Percentiles rank a stretch among this genome's conserved stretches.
Evolutionary conservation across 2,797 vertebrate genomes (phyloP).

Genomic region (Leucoraja ocellata): DNA sequence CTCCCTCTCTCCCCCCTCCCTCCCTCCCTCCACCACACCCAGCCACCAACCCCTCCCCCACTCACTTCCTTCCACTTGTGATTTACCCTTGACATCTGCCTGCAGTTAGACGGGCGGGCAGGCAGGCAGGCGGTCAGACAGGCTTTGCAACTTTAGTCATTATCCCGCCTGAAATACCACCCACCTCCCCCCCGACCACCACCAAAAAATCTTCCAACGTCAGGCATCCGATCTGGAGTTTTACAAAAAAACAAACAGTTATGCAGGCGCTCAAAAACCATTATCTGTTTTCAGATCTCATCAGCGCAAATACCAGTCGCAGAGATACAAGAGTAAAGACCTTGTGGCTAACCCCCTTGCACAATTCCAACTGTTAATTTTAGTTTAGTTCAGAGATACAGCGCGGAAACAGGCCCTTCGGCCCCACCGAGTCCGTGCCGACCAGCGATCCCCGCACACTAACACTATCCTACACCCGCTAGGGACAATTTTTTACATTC

Average conservation of each 20-base stretch:
- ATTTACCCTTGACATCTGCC: background rate
- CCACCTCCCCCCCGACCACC: background rate
- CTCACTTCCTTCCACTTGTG: background rate
- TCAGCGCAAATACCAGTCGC: background rate
- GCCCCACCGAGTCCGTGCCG: too few species aligned
- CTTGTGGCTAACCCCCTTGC: background rate
- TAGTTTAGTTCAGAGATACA: too few species aligned
- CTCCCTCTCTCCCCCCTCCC: background rate
- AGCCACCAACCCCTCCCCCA: background rate
- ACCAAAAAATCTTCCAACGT: too few species aligned
- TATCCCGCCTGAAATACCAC: too few species aligned
- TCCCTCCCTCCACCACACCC: too few species aligned
- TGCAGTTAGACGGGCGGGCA: background rate
- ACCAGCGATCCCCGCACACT: too few species aligned
- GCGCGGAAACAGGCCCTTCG: too few species aligned
- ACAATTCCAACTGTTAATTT: background rate
- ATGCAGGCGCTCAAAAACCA: too few species aligned
- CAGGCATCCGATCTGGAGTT: background rate
- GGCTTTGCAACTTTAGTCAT: background rate
- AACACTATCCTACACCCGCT: too few species aligned
- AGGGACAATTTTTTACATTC: too few species aligned
- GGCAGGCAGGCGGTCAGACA: background rate
- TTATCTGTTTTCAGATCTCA: background rate
- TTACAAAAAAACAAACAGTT: background rate
- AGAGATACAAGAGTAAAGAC: too few species aligned